Percentiles rank a stretch among this genome's conserved stretches.
Evolutionary conservation across 1,140 invertebrate species (phyloP).

Genomic region (Drosophila persimilis): DNA sequence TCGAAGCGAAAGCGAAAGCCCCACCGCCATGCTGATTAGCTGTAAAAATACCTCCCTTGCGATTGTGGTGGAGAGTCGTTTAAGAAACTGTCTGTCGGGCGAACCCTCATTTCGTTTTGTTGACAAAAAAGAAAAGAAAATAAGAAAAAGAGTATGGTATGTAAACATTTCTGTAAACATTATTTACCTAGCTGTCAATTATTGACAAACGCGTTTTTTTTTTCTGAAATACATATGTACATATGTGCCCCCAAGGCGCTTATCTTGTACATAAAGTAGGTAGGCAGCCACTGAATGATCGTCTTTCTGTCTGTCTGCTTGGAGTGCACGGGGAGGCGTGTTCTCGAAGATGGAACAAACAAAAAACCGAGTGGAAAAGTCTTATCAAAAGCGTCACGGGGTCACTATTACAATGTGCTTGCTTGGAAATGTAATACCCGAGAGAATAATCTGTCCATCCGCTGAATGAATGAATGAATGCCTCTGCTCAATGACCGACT

Average conservation of each 20-base stretch:
- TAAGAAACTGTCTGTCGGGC: slow-evolving; percentile 4
- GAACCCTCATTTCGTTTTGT: slow-evolving; percentile 8
- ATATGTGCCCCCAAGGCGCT: slow-evolving; percentile 2
- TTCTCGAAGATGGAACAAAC: slow-evolving; percentile 16
- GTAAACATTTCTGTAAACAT: slow-evolving; percentile 58
- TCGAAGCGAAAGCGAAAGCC: slow-evolving; percentile 47
- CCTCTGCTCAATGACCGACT: slow-evolving; percentile 23
- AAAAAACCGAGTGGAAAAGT: slow-evolving; percentile 7
- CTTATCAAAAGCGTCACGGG: slow-evolving; percentile 70
- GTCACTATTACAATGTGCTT: slow-evolving; percentile 4
- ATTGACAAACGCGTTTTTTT: slow-evolving; percentile 66
- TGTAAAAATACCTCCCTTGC: slow-evolving; percentile 13
- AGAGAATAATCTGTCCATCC: slow-evolving; percentile 20
- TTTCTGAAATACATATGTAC: slow-evolving; percentile 1
- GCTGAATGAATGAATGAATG: slow-evolving; percentile 8
- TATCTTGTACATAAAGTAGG: slow-evolving; percentile 20
- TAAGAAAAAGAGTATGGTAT: slow-evolving; percentile 14
- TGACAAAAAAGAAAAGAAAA: slow-evolving; percentile 33
- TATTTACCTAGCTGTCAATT: slow-evolving; percentile 75
- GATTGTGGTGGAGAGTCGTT: slow-evolving; percentile 17
- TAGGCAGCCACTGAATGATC: slow-evolving; percentile 43
- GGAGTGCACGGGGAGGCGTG: not conserved
- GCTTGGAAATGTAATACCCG: slow-evolving; percentile 37
- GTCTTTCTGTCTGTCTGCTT: slow-evolving; percentile 7
- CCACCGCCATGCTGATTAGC: slow-evolving; percentile 37